phyloP scores from a whole-genome alignment of 2,797 vertebrate genomes.

The Platalea minor region DNA sequence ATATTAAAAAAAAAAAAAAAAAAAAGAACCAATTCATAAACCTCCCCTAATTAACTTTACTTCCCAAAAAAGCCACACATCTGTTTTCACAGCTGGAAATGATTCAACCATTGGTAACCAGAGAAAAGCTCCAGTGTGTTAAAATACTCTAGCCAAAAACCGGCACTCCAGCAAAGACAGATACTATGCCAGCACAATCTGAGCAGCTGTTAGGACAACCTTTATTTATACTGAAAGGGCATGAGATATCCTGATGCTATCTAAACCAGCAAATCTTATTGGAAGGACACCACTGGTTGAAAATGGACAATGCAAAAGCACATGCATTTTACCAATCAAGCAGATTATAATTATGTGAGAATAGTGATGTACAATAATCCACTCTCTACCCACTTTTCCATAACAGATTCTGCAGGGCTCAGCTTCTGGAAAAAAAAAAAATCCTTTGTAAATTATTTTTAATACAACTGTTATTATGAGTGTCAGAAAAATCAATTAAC shows the following conservation, averaged over 20 bases:
- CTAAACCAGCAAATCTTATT: conserved; percentile 5
- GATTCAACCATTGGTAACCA: conserved; percentile 43
- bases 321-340: conserved; percentile 34
- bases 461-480: conserved; percentile 54
- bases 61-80: conserved; percentile 56
- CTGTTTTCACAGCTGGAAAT: conserved; percentile 55
- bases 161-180: conserved; percentile 7
- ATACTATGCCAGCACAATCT: conserved; percentile 6
- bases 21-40: background rate
- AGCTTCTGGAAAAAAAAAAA: conserved; percentile 16
- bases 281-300: background rate
- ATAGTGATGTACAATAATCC: conserved; percentile 29
- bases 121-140: background rate
- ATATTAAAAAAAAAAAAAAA: background rate
- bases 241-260: background rate
- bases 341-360: conserved; percentile 34
- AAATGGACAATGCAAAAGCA: background rate
- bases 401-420: conserved; percentile 19
- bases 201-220: conserved; percentile 54
- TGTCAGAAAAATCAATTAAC: conserved; percentile 71
- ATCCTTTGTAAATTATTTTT: conserved; percentile 61
- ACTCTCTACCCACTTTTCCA: conserved; percentile 13
- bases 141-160: conserved; percentile 44
- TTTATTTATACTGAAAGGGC: conserved; percentile 32
- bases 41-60: background rate